Conservation (phyloP, 64 coral and sea anemone species). For the Pocillopora damicornis region DNA sequence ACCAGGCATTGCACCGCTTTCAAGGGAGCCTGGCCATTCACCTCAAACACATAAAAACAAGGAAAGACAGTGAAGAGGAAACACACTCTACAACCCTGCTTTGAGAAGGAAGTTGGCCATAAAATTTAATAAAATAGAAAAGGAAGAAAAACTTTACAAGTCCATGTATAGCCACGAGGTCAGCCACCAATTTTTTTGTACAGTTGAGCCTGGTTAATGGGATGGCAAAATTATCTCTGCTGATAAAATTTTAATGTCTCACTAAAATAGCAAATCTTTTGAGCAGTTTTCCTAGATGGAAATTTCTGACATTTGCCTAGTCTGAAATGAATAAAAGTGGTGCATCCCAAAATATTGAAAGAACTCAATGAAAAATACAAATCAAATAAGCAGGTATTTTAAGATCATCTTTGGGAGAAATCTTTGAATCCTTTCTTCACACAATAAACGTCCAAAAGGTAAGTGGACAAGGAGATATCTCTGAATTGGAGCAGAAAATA, state of each 20-base stretch:
- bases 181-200: neutral
- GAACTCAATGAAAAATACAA: too few species aligned
- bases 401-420: neutral
- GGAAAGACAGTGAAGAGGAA: neutral
- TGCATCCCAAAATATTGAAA: too few species aligned
- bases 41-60: too few species aligned
- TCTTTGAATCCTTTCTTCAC: neutral
- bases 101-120: neutral
- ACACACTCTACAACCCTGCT: neutral
- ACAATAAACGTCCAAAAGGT: neutral
- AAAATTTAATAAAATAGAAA: neutral
- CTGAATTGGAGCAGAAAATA: neutral
- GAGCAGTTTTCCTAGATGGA: neutral
- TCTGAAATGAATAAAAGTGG: neutral
- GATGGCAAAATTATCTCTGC: too few species aligned
- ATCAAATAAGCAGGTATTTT: too few species aligned
- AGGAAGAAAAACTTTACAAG: neutral
- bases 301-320: neutral
- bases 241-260: too few species aligned
- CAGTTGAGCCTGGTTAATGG: neutral
- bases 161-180: too few species aligned
- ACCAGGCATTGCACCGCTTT: too few species aligned
- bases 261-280: neutral
- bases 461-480: neutral
- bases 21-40: too few species aligned